Base-by-base conservation (phyloP, 23 tunicate species). In the Aplidium turbinatum region DNA sequence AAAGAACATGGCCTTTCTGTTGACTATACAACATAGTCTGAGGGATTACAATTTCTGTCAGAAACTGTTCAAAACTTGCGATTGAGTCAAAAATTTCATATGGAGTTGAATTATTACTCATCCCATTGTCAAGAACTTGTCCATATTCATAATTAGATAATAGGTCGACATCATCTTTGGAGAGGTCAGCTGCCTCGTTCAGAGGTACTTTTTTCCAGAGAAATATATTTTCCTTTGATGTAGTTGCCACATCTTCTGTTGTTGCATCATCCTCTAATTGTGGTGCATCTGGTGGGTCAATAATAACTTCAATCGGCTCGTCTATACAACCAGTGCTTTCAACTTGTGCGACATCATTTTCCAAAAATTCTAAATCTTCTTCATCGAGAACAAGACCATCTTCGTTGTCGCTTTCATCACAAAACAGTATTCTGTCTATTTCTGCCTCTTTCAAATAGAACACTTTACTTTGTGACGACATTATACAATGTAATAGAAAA, bases 21-120 rank as follows among this genome's bases (percentile, higher is more conserved):
- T 29, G 68, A 30, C 35, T 5, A 29, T 60, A 60, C 7, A 60
- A 38, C n/a, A 42, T 60, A 60, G 68, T 60, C n/a, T 60, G 35
- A 6, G 35, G 36, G 31, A 60, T 27, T 29, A 60, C 68, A 29
- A 60, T 26, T 9, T 60, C n/a, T 11, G 7, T 60, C 3, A 60
- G 68, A 60, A 60, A 29, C 50, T 60, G 7, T 28, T 60, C 36
- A 29, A 60, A 60, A 26, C n/a, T 27, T 6, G 68, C 36, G 7
- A 60, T 38, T 5, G 36, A 6, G 29, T 60, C 36, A 29, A 60
- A 60, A 60, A 60, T 20, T 60, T 60, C 68, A 25, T 30, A 60
- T 28, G 68, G 36, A 5, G 35, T 60, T 60, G 68, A 6, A n/a
- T 60, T 20, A 29, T 60, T 13, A 5, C 36, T 25, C 6, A 5